Evolutionary conservation across 2,113 vertebrate genomes (phyloP).

Genomic region (Gnathonemus echidnorhynchus): DNA sequence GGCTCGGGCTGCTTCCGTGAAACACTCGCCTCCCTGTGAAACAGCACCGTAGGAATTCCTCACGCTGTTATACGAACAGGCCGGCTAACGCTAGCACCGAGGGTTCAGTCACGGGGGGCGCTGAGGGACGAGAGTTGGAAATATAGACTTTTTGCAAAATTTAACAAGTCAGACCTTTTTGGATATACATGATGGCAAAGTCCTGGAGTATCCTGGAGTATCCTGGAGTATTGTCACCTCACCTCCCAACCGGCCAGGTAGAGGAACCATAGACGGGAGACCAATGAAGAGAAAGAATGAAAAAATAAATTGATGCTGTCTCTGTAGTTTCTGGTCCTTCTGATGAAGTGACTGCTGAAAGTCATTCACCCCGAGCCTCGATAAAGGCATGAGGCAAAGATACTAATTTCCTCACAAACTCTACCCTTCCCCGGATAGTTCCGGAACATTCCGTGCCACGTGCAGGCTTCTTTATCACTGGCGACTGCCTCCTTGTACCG

Average conservation of each 20-base stretch:
- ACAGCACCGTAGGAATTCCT: slow-evolving; percentile 52
- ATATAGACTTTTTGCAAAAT: slow-evolving; percentile 44
- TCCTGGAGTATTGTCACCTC: not conserved
- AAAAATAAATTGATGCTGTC: not conserved
- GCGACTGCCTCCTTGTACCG: not conserved
- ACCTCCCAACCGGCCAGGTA: not conserved
- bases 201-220: not conserved
- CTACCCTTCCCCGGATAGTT: not conserved
- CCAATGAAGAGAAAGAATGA: not conserved
- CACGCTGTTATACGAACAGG: slow-evolving; percentile 51
- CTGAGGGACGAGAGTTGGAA: slow-evolving; percentile 41
- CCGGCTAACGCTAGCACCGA: slow-evolving; percentile 46
- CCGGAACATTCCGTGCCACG: not conserved
- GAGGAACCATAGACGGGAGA: not conserved
- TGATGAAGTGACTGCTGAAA: not conserved
- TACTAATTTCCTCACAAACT: not conserved
- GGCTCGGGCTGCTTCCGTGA: slow-evolving; percentile 38
- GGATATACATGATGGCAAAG: not conserved
- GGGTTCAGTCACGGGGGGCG: slow-evolving; percentile 42
- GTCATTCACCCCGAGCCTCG: not conserved
- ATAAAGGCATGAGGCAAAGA: not conserved
- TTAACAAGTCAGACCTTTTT: slow-evolving; percentile 13
- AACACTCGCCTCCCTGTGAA: slow-evolving; percentile 56
- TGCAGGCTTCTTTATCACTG: not conserved
- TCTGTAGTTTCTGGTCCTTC: not conserved